These are phyloP conservation scores for Calidris pugnax DNA, from an alignment of 2,113 vertebrate genomes.

Conservation along the genomic window DNA sequence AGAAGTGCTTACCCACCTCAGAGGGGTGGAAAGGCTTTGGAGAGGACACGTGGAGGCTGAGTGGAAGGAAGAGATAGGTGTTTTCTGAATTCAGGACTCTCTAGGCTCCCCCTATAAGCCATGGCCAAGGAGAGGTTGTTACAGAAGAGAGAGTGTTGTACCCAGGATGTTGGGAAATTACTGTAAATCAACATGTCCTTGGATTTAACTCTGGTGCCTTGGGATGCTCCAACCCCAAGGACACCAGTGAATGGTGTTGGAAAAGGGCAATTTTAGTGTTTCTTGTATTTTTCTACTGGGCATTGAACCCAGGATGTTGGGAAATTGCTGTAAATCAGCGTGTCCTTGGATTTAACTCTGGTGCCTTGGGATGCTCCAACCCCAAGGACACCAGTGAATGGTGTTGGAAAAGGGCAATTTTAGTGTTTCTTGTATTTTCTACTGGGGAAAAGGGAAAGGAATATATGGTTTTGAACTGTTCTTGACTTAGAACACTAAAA, in stretches of 20 bases:
- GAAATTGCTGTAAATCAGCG: not conserved
- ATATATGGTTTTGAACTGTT: not conserved
- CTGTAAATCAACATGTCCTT: not conserved
- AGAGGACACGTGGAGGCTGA: not conserved
- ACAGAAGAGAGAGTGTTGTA: not conserved
- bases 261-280: not conserved
- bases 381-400: not conserved
- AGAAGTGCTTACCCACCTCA: not conserved
- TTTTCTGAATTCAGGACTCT: not conserved
- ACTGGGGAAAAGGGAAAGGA: not conserved
- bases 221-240: not conserved
- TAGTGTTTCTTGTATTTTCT: not conserved
- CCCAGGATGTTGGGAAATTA: not conserved
- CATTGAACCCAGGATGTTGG: not conserved
- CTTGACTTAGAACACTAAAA: not conserved
- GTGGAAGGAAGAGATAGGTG: not conserved
- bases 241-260: not conserved
- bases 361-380: not conserved
- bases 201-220: not conserved
- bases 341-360: not conserved
- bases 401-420: not conserved
- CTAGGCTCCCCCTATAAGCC: not conserved
- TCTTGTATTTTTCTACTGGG: too few relatives aligned
- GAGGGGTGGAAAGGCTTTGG: not conserved
- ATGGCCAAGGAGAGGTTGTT: not conserved